Base-by-base conservation (phyloP, 2,113 vertebrate species). In the Tiliqua scincoides region DNA sequence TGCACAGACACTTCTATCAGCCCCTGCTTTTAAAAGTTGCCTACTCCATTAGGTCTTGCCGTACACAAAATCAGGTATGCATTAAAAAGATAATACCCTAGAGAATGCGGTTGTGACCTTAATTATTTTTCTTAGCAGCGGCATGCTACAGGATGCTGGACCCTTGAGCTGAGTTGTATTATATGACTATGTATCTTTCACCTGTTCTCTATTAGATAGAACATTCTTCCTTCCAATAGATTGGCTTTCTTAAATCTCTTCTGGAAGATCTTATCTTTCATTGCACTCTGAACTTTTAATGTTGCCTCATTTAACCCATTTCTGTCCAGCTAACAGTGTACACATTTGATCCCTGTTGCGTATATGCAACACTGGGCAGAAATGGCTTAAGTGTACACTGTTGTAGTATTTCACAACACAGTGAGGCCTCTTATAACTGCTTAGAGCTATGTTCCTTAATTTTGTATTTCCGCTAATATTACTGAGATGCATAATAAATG, bases 361-460 rank as follows among this genome's bases (percentile, higher is more conserved):
- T n/a, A n/a, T n/a, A n/a, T n/a, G n/a, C n/a, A n/a, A n/a, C n/a
- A n/a, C n/a, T n/a, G n/a, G n/a, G n/a, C n/a, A n/a, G n/a, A n/a
- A n/a, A n/a, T n/a, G n/a, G n/a, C n/a, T n/a, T n/a, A 78, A 85
- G 79, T 68, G 65, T 87, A 54, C 77, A 57, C 54, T 89, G 86
- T 90, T 91, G 79, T 80, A 62, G 78, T 71, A 74, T 91, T 91
- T 91, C 83, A 72, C 92, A 86, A 72, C 92, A 86, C 57, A 85
- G 79, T n/a, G 40, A 70, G 81, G 79, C 72, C 68, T 71, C 2
- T 78, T 43, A 83, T 92, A 35, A 12, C 62, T 74, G 23, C 43
- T 76, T 65, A n/a, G 32, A 74, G 68, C 37, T 71, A 25, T 70
- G 54, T 91, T 92, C 85, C 43, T 3, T 35, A 79, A 74, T 83